Conservation (phyloP, 2,888 invertebrate genomes). For the Bombylius major region DNA sequence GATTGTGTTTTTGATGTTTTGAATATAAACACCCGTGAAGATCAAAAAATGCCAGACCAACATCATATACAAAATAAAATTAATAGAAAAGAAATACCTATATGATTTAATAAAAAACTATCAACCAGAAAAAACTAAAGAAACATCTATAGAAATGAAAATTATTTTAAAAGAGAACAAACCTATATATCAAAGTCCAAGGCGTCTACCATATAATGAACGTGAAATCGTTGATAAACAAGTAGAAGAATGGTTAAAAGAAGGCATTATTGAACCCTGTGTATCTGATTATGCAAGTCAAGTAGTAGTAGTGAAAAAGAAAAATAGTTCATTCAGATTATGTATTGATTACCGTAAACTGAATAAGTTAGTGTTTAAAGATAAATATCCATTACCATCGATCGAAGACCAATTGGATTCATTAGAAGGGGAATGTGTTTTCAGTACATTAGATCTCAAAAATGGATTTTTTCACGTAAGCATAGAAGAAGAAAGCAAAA, state of each 20-base stretch:
- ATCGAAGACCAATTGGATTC: background rate
- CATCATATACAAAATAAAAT: background rate
- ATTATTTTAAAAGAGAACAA: conserved; percentile 21
- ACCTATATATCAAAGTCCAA: conserved; percentile 19
- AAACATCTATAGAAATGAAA: conserved; percentile 10
- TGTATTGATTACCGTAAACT: conserved; percentile 12
- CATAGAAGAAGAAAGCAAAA: too few relatives aligned
- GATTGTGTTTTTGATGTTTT: background rate
- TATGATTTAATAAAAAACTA: background rate
- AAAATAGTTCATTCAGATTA: conserved; percentile 11
- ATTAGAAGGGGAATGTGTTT: background rate
- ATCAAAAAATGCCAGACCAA: background rate
- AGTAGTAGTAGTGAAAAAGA: conserved; percentile 14
- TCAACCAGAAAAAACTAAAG: background rate
- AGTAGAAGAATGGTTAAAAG: too few relatives aligned
- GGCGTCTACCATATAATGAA: conserved; percentile 18
- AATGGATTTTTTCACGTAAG: too few relatives aligned
- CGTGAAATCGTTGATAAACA: conserved; percentile 18
- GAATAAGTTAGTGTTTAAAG: background rate
- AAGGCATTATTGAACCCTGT: conserved; percentile 5
- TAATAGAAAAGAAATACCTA: background rate
- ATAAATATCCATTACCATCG: background rate
- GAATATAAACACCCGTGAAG: background rate
- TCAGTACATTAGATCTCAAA: background rate
- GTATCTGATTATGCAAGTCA: conserved; percentile 16